A percentile compares a stretch with the other conserved stretches of the same genome.
Conservation (phyloP, 1,140 invertebrate species). For the Leptonema lineaticorne region DNA sequence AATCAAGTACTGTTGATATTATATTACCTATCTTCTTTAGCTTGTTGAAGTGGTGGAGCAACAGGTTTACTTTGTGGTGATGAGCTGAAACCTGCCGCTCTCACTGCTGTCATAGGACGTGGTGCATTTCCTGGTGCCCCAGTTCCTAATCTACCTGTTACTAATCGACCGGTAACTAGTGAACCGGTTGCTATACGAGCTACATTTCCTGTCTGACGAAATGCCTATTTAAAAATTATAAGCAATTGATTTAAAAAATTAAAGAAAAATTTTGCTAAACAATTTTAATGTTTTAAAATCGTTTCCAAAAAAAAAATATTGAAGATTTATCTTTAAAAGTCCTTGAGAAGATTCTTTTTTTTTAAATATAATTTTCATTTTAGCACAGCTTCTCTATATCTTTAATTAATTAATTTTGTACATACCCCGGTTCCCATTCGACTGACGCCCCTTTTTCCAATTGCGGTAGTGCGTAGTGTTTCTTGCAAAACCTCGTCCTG, state of each 20-base stretch:
- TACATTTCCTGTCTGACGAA: neutral
- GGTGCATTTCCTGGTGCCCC: slow-evolving; percentile 44
- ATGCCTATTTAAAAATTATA: slow-evolving; percentile 17
- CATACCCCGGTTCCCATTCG: slow-evolving; percentile 50
- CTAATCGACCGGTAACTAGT: slow-evolving; percentile 41
- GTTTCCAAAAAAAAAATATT: too few relatives aligned
- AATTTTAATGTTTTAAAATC: too few relatives aligned
- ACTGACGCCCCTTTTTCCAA: slow-evolving; percentile 48
- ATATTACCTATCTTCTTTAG: slow-evolving; percentile 75
- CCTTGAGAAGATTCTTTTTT: neutral
- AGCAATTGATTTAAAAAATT: too few relatives aligned
- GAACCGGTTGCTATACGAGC: slow-evolving; percentile 45
- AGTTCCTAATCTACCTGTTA: slow-evolving; percentile 44
- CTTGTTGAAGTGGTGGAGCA: slow-evolving; percentile 62
- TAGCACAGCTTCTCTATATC: neutral
- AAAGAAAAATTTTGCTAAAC: too few relatives aligned
- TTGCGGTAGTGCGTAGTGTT: slow-evolving; percentile 48
- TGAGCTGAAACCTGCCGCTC: slow-evolving; percentile 91
- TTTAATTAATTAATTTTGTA: neutral
- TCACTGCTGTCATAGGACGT: slow-evolving; percentile 93
- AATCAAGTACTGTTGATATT: neutral
- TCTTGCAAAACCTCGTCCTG: slow-evolving; percentile 53
- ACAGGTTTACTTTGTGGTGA: slow-evolving; percentile 60
- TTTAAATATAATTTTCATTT: neutral
- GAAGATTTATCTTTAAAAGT: too few relatives aligned